A percentile compares a stretch with the other conserved stretches of the same genome.
Conservation (phyloP, 2,797 vertebrate species). For the Falco columbarius region DNA sequence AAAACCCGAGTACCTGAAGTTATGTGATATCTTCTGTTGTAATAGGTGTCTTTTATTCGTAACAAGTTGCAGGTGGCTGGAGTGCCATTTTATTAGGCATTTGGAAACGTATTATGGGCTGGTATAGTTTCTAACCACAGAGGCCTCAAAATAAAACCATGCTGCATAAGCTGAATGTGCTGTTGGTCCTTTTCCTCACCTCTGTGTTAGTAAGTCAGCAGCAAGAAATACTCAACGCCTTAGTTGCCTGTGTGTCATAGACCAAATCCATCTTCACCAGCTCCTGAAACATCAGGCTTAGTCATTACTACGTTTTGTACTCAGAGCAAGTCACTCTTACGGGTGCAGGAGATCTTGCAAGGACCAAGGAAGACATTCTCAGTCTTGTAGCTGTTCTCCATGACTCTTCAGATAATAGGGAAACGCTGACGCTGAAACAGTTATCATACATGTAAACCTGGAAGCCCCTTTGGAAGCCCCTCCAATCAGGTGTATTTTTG, state of each 20-base stretch:
- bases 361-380: background rate
- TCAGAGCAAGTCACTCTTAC: rapidly evolving
- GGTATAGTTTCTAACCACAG: background rate
- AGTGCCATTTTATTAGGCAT: background rate
- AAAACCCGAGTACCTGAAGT: background rate
- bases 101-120: background rate
- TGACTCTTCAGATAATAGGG: background rate
- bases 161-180: background rate
- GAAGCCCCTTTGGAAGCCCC: background rate
- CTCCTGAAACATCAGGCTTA: background rate
- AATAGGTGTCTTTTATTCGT: background rate
- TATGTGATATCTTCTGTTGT: background rate
- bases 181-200: background rate
- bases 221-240: background rate
- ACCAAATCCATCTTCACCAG: background rate
- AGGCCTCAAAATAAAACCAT: background rate
- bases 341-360: background rate
- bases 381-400: background rate
- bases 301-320: background rate
- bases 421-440: background rate
- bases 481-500: background rate
- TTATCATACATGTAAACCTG: background rate
- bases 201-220: background rate
- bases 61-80: background rate
- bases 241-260: background rate